These are phyloP conservation scores for Poeciliopsis turrubarensis DNA, from an alignment of 2,113 vertebrate genomes.

Conservation along the genomic window DNA sequence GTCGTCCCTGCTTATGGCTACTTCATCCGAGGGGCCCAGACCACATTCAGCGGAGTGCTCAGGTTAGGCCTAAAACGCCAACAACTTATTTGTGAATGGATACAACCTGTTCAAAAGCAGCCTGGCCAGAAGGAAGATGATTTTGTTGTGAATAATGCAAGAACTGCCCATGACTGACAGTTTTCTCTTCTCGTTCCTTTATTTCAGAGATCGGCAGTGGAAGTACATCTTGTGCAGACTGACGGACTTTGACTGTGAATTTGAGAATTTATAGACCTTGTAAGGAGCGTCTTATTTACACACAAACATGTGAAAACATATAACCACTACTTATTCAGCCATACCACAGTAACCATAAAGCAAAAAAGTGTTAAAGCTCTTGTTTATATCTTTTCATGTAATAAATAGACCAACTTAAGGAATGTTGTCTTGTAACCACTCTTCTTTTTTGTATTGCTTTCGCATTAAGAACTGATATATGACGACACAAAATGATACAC, in stretches of 20 bases:
- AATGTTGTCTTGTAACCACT: constrained; percentile 19
- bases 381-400: constrained; percentile 28
- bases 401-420: constrained; percentile 9
- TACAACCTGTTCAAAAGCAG: not conserved
- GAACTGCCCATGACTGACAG: constrained; percentile 17
- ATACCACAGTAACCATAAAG: constrained; percentile 13
- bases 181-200: constrained; percentile 34
- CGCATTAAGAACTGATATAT: constrained; percentile 23
- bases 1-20: constrained; percentile 89
- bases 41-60: constrained; percentile 93
- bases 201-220: constrained; percentile 95
- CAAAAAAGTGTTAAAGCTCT: constrained; percentile 1
- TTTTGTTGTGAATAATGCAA: not conserved
- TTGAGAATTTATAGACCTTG: constrained; percentile 84
- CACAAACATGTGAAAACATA: constrained; percentile 19
- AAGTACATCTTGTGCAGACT: constrained; percentile 97
- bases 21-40: constrained; percentile 93
- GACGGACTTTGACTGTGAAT: constrained; percentile 94
- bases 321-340: constrained; percentile 35
- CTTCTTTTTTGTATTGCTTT: constrained; percentile 6
- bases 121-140: not conserved
- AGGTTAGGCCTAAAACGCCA: constrained; percentile 78
- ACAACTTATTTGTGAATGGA: not conserved
- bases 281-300: constrained; percentile 9
- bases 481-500: constrained; percentile 7